These are phyloP conservation scores for Ctenopoma multispine DNA, from an alignment of 2,797 vertebrate species.

Conservation along the genomic window DNA sequence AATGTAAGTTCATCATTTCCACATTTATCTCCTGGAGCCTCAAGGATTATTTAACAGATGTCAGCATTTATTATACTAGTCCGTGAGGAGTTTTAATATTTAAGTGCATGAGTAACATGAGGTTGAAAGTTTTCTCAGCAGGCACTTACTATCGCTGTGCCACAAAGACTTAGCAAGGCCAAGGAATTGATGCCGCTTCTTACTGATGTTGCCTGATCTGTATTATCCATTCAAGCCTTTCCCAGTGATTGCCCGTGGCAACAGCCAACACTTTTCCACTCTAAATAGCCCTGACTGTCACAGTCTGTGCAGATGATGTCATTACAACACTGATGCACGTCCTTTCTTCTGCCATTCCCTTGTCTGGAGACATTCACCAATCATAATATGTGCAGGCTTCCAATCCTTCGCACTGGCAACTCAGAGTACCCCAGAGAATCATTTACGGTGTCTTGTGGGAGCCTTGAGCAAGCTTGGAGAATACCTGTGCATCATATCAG, in stretches of 20 bases:
- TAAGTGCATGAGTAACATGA: constrained; percentile 23
- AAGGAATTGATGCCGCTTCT: constrained; percentile 52
- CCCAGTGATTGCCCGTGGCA: constrained; percentile 69
- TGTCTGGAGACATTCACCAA: constrained; percentile 69
- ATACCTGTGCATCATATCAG: constrained; percentile 67
- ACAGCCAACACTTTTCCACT: constrained; percentile 69
- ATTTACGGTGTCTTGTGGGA: constrained; percentile 59
- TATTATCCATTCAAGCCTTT: constrained; percentile 70
- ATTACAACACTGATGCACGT: constrained; percentile 75
- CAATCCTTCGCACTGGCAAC: constrained; percentile 69
- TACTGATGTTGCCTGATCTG: constrained; percentile 65
- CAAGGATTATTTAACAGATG: constrained; percentile 31
- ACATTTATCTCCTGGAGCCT: constrained; percentile 25
- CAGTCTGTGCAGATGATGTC: constrained; percentile 75
- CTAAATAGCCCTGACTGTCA: constrained; percentile 74
- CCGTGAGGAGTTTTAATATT: not conserved
- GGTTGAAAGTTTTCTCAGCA: constrained; percentile 4
- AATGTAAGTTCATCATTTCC: constrained; percentile 20
- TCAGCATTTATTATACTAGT: constrained; percentile 19
- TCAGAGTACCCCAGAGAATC: constrained; percentile 61
- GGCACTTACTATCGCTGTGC: not conserved
- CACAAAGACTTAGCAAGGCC: constrained; percentile 56
- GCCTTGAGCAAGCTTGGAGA: constrained; percentile 59
- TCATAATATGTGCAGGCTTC: constrained; percentile 63
- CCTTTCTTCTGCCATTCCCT: constrained; percentile 66